Base-by-base conservation (phyloP, 2,113 vertebrate genomes). In the Sander vitreus region DNA sequence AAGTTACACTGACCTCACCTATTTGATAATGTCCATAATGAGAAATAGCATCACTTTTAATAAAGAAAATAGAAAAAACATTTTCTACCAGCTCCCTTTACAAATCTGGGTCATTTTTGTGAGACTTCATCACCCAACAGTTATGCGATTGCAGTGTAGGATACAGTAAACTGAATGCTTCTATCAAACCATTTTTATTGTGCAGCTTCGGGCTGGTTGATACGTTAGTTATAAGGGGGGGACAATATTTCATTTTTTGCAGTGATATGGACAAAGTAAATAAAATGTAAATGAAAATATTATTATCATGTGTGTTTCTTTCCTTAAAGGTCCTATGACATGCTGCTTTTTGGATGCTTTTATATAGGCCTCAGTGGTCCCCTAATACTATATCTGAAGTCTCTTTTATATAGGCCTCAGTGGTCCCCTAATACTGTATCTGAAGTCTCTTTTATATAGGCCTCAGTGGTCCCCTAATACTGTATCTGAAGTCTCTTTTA, bases 231-330 rank as follows among this genome's bases (percentile, higher is more conserved):
- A 47, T 3, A 18, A 47, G 16, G 16, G 43, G 60, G 16, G 43
- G 60, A 69, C 19, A 19, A 21, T 47, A 54, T 51, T 85, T 71
- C 21, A 64, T 73, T 73, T 72, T 85, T 82, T 89, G 85, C 75
- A 74, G 76, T 81, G 39, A 79, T 47, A 58, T 47, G 69, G 53
- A 68, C 73, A 58, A 80, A 82, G 8, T 58, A 12, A 89, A 90
- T 90, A 87, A 88, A 88, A 86, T 43, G 19, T 3, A 69, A 64
- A 70, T 69, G 15, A 11, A 62, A 83, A 84, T 70, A 4, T 55
- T n/a, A 13, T 30, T 45, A 25, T 64, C n/a, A 25, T 39, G 54
- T 43, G 33, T 23, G 23, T 76, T 80, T 65, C 16, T 73, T 39
- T 39, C 39, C 39, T 39, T 39, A 27, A 27, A 27, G 27, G 27